These are phyloP conservation scores for Pollenia labialis DNA, from an alignment of 2,888 invertebrate species.

Conservation along the genomic window DNA sequence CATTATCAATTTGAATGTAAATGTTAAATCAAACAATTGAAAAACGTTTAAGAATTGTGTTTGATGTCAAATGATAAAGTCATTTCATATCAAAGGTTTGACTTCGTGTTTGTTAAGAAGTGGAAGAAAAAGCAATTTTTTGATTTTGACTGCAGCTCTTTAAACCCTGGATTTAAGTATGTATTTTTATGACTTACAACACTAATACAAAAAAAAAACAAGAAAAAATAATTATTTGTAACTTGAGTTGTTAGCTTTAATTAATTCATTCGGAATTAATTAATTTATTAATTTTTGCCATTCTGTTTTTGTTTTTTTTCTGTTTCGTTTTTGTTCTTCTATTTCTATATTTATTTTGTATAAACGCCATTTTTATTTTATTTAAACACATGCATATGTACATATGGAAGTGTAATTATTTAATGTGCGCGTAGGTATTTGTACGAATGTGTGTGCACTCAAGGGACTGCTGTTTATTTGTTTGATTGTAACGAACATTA, in stretches of 20 bases:
- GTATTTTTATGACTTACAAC: too few relatives aligned
- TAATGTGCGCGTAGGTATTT: background rate
- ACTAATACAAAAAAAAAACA: too few relatives aligned
- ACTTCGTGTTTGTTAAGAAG: too few relatives aligned
- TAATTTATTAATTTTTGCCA: constrained; percentile 19
- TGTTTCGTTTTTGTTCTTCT: background rate
- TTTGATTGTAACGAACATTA: constrained; percentile 31
- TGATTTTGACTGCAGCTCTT: too few relatives aligned
- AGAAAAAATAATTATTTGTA: background rate
- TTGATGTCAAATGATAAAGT: too few relatives aligned
- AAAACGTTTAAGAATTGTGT: too few relatives aligned
- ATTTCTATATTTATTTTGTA: background rate
- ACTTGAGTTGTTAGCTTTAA: constrained; percentile 30
- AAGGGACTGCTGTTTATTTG: constrained; percentile 13
- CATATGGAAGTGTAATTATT: constrained; percentile 16
- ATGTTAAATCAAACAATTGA: too few relatives aligned
- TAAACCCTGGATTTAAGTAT: too few relatives aligned
- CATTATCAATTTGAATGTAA: too few relatives aligned
- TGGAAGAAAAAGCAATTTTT: too few relatives aligned
- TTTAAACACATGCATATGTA: background rate
- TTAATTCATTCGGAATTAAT: constrained; percentile 41
- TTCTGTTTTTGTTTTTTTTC: constrained; percentile 6
- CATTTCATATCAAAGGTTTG: too few relatives aligned
- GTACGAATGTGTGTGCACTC: background rate
- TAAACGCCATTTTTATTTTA: background rate